phyloP scores from a whole-genome alignment of 2,113 vertebrate genomes.

The Coptodon rendalli region DNA sequence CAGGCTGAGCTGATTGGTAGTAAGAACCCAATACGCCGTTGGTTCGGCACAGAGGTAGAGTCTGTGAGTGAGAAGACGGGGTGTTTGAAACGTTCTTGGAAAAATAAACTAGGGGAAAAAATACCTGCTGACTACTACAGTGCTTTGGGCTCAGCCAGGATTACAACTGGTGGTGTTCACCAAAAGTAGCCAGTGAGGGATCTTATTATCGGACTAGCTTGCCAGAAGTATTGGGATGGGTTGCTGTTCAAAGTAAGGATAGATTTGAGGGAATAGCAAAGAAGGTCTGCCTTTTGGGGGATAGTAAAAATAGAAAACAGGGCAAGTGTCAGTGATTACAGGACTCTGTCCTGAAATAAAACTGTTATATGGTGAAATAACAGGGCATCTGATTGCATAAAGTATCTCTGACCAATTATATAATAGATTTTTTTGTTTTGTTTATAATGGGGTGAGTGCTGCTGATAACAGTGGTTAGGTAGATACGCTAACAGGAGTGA shows the following conservation, averaged over 20 bases:
- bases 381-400: neutral
- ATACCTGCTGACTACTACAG: neutral
- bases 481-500: neutral
- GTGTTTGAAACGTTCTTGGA: neutral
- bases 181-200: neutral
- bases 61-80: neutral
- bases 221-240: neutral
- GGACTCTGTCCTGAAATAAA: neutral
- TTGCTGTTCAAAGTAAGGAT: neutral
- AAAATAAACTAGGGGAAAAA: neutral
- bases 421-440: neutral
- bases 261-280: neutral
- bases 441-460: neutral
- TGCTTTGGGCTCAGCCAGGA: neutral
- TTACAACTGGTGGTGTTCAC: neutral
- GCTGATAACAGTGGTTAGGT: neutral
- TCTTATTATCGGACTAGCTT: neutral
- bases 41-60: neutral
- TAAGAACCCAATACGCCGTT: neutral
- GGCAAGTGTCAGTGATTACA: neutral
- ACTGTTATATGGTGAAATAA: neutral
- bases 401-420: neutral
- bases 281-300: neutral
- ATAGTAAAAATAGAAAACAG: neutral
- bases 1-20: neutral